Conservation (phyloP, 2,797 vertebrate genomes). For the Phrynocephalus forsythii region DNA sequence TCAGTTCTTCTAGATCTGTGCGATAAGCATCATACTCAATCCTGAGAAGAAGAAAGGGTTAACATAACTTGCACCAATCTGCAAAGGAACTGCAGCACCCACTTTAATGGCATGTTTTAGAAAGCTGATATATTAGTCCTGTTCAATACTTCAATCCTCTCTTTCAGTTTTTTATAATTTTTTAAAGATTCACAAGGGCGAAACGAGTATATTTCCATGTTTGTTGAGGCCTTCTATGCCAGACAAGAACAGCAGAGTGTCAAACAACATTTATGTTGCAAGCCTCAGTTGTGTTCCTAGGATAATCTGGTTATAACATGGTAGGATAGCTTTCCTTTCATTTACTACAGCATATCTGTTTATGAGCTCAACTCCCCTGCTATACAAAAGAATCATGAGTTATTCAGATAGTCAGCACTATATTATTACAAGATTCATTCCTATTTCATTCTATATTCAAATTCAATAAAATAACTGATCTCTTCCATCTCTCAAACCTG, state of each 20-base stretch:
- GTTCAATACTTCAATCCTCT: not conserved
- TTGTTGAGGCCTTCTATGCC: not conserved
- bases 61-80: slow-evolving; percentile 6
- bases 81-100: not conserved
- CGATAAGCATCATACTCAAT: slow-evolving; percentile 97
- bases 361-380: no score
- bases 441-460: not conserved
- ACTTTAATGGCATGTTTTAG: not conserved
- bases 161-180: not conserved
- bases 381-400: no score
- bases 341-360: no score
- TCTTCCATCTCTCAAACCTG: not conserved
- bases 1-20: slow-evolving; percentile 96
- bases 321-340: no score
- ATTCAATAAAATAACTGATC: not conserved
- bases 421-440: not conserved
- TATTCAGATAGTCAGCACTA: no score
- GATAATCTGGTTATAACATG: no score
- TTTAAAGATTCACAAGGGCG: no score
- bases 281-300: not conserved
- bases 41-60: slow-evolving; percentile 74
- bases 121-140: not conserved
- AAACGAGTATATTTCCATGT: not conserved
- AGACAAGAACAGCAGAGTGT: no score
- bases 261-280: not conserved